phyloP scores from a whole-genome alignment of 1,140 invertebrate species.

The Drosophila aff. region DNA sequence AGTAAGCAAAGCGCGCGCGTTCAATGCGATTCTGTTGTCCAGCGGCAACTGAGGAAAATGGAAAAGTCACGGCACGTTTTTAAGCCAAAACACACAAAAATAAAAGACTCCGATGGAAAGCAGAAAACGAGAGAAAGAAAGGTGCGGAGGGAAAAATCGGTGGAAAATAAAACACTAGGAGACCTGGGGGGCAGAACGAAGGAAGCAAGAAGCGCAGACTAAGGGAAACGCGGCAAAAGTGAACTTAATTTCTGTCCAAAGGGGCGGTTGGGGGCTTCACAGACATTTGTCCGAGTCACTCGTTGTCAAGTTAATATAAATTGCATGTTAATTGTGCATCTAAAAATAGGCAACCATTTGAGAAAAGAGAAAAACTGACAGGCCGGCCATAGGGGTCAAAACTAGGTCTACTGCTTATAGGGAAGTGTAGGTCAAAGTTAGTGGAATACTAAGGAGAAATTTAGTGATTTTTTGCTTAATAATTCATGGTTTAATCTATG shows the following conservation, averaged over 20 bases:
- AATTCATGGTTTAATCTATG: background rate
- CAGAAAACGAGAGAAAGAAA: slow-evolving; percentile 1
- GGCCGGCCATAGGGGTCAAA: slow-evolving; percentile 43
- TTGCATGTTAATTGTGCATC: slow-evolving; percentile 74
- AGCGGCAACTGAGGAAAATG: slow-evolving; percentile 73
- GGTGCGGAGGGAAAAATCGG: slow-evolving; percentile 25
- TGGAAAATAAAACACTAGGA: slow-evolving; percentile 4
- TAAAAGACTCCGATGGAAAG: slow-evolving; percentile 7
- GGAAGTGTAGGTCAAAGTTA: slow-evolving; percentile 2
- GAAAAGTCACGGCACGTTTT: slow-evolving; percentile 56
- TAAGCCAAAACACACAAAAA: slow-evolving; percentile 32
- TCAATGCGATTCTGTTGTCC: slow-evolving; percentile 67
- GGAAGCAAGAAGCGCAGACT: slow-evolving; percentile 1
- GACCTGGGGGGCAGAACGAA: slow-evolving; percentile 9
- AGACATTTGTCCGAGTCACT: slow-evolving; percentile 38
- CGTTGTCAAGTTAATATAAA: slow-evolving; percentile 56
- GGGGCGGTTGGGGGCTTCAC: slow-evolving; percentile 2
- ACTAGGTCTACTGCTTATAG: background rate
- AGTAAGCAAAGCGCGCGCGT: slow-evolving; percentile 17
- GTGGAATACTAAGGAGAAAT: background rate
- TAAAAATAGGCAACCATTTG: slow-evolving; percentile 54
- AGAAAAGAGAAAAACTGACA: slow-evolving; percentile 14
- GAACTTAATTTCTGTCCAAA: slow-evolving; percentile 53
- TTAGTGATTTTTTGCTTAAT: no score
- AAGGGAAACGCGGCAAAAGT: slow-evolving; percentile 26